phyloP scores from a whole-genome alignment of 2,797 vertebrate species.

The Sebastes elongatus region DNA sequence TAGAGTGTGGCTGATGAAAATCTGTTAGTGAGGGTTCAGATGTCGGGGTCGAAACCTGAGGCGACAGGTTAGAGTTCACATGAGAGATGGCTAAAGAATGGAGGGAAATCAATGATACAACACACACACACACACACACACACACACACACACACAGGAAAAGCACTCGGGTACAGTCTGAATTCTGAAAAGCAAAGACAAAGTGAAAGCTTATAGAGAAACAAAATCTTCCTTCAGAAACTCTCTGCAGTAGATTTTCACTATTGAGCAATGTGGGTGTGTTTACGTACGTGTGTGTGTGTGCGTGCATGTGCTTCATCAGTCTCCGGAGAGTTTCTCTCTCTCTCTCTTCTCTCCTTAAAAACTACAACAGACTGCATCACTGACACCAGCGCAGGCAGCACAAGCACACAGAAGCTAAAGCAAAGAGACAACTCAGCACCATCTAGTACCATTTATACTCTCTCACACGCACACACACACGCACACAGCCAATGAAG shows the following conservation, averaged over 20 bases:
- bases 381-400: slow-evolving; percentile 53
- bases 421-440: slow-evolving; percentile 61
- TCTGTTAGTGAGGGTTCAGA: slow-evolving; percentile 21
- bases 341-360: slow-evolving; percentile 50
- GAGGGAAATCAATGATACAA: slow-evolving; percentile 28
- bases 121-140: slow-evolving; percentile 1
- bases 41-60: slow-evolving; percentile 14
- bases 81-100: not conserved
- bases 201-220: slow-evolving; percentile 21
- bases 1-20: not conserved
- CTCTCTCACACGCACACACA: slow-evolving; percentile 26
- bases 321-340: slow-evolving; percentile 55
- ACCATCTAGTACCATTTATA: slow-evolving; percentile 35
- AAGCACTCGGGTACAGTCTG: slow-evolving; percentile 1
- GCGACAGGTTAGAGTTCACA: slow-evolving; percentile 34
- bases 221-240: slow-evolving; percentile 39
- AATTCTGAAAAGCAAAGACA: slow-evolving; percentile 45
- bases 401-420: slow-evolving; percentile 41
- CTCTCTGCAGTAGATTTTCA: slow-evolving; percentile 56
- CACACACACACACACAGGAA: not conserved
- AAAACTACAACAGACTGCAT: slow-evolving; percentile 67
- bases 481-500: not conserved
- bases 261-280: slow-evolving; percentile 23
- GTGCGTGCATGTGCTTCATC: slow-evolving; percentile 18
- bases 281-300: not conserved